Percentiles rank a stretch among this genome's conserved stretches.
Evolutionary conservation across 2,888 invertebrate genomes (phyloP).

Genomic region (Andrena chrysosceles): DNA sequence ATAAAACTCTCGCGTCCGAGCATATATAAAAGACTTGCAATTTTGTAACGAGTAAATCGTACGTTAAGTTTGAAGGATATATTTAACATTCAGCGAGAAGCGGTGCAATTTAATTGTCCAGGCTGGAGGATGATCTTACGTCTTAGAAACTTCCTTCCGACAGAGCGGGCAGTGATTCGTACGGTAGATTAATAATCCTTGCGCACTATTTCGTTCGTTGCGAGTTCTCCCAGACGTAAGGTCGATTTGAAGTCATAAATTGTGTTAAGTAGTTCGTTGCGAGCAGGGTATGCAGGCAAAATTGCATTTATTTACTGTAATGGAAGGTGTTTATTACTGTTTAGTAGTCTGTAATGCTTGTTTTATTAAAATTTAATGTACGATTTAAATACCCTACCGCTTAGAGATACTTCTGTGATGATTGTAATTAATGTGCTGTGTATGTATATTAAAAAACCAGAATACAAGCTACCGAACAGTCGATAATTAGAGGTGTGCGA

Average conservation of each 20-base stretch:
- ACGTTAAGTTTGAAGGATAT: conserved; percentile 53
- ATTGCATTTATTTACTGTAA: conserved; percentile 10
- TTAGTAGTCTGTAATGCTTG: not conserved
- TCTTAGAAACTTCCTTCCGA: conserved; percentile 31
- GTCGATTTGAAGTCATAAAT: no score
- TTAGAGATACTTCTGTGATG: not conserved
- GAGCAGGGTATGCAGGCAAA: not conserved
- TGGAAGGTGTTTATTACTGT: not conserved
- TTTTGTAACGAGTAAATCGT: conserved; percentile 41
- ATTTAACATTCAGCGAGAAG: conserved; percentile 20
- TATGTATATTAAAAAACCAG: conserved; percentile 1
- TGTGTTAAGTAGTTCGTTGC: no score
- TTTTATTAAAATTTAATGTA: conserved; percentile 26
- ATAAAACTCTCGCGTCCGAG: conserved; percentile 23
- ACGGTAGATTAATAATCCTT: not conserved
- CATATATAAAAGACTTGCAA: conserved; percentile 30
- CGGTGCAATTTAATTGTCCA: conserved; percentile 16
- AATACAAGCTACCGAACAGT: conserved; percentile 8
- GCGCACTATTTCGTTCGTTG: not conserved
- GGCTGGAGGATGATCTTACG: conserved; percentile 31
- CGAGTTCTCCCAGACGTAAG: no score
- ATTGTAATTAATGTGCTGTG: conserved; percentile 5
- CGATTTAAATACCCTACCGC: not conserved
- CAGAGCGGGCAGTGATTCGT: conserved; percentile 30
- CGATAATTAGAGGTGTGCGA: conserved; percentile 8